Base-by-base conservation (phyloP, 2,888 invertebrate genomes). In the Podotricha telesiphe region DNA sequence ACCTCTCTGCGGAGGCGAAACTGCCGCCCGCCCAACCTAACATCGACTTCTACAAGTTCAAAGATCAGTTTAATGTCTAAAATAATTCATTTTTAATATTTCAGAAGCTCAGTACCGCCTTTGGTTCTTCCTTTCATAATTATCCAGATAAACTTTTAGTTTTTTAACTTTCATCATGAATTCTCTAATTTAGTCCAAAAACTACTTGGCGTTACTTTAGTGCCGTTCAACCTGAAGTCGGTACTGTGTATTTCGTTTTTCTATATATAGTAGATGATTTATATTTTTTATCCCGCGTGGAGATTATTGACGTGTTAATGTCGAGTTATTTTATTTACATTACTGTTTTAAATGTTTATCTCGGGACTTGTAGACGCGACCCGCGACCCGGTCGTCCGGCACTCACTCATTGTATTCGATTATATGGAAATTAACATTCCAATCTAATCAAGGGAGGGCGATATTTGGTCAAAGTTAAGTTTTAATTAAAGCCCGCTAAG, bases 41-140 rank as follows among this genome's bases (percentile, higher is more conserved):
- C 79, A 85, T 93, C 83, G 93, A 93, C 86, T 93, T 93, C 83
- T 93, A 93, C 91, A 93, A 93, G 89, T 93, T 93, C 91, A 93
- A 93, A 85, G 93, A 93, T 78, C 93, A 93, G 76, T 93, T 92
- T 82, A 93, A 93, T 82, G 93, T 93, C 78, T 93, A 91, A 84
- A 63, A 56, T 61, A 48, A 47, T 53, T 75, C 5, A 37, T 62
- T 48, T 37, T 62, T 62, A 19, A 62, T 62, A 62, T 62, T 62
- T 62, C 50, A 62, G 62, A 50, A 48, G 15, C 62, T 37, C 62
- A 62, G 50, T 62, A 50, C 50, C 62, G 50, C 34, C 62, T 62
- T 62, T 50, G 37, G 62, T 19, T 50, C 34, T 37, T 28, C 8
- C 48, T 50, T 48, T 15, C 13, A 37, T 19, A 37, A 62, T 20